These are phyloP conservation scores for fruit fly (Drosophila melanogaster) DNA, from an alignment of 1,140 invertebrate genomes.

Conservation along the genomic window DNA sequence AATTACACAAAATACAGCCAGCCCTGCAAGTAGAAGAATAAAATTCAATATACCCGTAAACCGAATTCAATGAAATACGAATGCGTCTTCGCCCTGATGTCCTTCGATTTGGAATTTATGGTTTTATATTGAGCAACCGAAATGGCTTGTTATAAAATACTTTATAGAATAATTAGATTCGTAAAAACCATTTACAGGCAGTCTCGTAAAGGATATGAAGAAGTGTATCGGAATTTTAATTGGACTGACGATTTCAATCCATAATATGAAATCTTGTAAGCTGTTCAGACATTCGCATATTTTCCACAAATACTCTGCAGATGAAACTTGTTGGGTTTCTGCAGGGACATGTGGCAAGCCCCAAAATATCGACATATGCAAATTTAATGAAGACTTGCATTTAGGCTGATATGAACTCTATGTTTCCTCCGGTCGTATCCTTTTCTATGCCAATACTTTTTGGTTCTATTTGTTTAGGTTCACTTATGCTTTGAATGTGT, in stretches of 20 bases:
- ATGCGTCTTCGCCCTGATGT: background rate
- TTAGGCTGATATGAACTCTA: slow-evolving; percentile 38
- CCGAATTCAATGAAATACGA: slow-evolving; percentile 17
- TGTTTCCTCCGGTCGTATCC: slow-evolving; percentile 16
- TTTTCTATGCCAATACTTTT: slow-evolving; percentile 22
- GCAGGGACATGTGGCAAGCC: slow-evolving; percentile 2
- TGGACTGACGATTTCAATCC: slow-evolving; percentile 8
- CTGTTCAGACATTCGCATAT: slow-evolving; percentile 7
- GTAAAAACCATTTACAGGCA: background rate
- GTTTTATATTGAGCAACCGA: background rate
- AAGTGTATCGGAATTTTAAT: slow-evolving; percentile 20
- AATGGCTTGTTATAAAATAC: slow-evolving; percentile 17
- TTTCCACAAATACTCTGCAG: background rate
- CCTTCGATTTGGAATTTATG: slow-evolving; percentile 26
- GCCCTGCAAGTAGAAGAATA: slow-evolving; percentile 10
- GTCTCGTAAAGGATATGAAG: slow-evolving; percentile 16
- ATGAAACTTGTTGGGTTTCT: background rate
- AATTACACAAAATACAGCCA: slow-evolving; percentile 38
- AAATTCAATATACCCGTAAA: slow-evolving; percentile 35
- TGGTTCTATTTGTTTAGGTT: slow-evolving; percentile 67
- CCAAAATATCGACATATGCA: slow-evolving; percentile 54
- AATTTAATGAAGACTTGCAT: slow-evolving; percentile 45
- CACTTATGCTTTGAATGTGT: background rate
- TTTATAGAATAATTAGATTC: slow-evolving; percentile 9
- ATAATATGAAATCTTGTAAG: background rate